phyloP scores from a whole-genome alignment of 2,888 invertebrate genomes.

The Villa cingulata region DNA sequence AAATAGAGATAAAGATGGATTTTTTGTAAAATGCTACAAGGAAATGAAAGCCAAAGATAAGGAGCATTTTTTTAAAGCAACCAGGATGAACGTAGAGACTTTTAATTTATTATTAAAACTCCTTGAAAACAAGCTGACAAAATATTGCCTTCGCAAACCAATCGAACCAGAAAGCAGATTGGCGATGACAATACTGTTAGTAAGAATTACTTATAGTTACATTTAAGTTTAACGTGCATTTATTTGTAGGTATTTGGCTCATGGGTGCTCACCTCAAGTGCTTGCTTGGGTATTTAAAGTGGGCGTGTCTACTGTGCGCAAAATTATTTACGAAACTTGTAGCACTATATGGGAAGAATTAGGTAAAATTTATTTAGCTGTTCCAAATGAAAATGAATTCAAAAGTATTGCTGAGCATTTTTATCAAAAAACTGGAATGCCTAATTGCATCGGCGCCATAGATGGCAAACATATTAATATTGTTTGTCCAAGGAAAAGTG shows the following conservation, averaged over 20 bases:
- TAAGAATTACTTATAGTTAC: no score
- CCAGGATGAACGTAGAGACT: background rate
- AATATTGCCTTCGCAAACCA: background rate
- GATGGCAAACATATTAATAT: conserved; percentile 22
- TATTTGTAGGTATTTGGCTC: conserved; percentile 4
- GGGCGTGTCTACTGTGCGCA: background rate
- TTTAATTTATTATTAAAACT: background rate
- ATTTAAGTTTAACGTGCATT: background rate
- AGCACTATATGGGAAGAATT: background rate
- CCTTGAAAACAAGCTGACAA: background rate
- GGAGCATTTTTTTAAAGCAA: no score
- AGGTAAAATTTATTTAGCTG: conserved; percentile 7
- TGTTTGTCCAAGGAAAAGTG: conserved; percentile 19
- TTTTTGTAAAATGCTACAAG: no score
- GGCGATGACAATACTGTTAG: background rate
- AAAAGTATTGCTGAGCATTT: conserved; percentile 7
- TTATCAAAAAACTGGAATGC: conserved; percentile 13
- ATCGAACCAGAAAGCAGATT: background rate
- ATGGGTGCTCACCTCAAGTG: background rate
- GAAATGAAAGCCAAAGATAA: no score
- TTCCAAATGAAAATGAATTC: conserved; percentile 9
- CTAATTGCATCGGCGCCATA: conserved; percentile 20
- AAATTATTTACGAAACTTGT: background rate
- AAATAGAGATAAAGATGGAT: no score
- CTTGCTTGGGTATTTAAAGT: background rate